phyloP scores from a whole-genome alignment of 2,797 vertebrate species.

The Sebastes minor region DNA sequence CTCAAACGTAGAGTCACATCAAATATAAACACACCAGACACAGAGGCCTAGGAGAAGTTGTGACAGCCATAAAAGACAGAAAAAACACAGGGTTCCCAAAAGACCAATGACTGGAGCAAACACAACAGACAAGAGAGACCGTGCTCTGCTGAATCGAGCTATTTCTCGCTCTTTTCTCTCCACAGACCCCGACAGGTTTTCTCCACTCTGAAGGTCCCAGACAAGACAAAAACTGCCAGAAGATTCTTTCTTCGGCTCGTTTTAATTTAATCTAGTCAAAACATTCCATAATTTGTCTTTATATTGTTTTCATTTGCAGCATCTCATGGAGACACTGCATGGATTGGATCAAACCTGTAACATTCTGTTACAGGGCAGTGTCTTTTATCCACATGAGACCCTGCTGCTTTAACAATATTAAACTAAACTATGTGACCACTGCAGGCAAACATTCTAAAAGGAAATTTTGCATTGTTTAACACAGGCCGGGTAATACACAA shows the following conservation, averaged over 20 bases:
- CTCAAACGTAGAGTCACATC: conserved; percentile 15
- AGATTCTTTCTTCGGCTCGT: background rate
- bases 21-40: conserved; percentile 29
- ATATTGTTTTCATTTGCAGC: background rate
- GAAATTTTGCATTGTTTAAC: background rate
- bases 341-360: background rate
- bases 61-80: conserved; percentile 33
- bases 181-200: background rate
- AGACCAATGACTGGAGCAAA: conserved; percentile 36
- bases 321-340: background rate
- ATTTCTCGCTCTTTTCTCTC: background rate
- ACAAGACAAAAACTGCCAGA: background rate
- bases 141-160: background rate
- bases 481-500: background rate
- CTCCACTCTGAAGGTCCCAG: background rate
- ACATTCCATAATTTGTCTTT: background rate
- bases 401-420: background rate
- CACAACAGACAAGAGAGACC: conserved; percentile 24
- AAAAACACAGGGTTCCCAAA: conserved; percentile 62
- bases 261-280: background rate
- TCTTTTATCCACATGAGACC: background rate
- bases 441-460: background rate
- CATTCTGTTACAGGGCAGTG: background rate
- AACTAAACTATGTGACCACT: background rate
- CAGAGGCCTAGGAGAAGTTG: conserved; percentile 34